Conservation (phyloP, 2,797 vertebrate genomes). For the Cottoperca gobio region DNA sequence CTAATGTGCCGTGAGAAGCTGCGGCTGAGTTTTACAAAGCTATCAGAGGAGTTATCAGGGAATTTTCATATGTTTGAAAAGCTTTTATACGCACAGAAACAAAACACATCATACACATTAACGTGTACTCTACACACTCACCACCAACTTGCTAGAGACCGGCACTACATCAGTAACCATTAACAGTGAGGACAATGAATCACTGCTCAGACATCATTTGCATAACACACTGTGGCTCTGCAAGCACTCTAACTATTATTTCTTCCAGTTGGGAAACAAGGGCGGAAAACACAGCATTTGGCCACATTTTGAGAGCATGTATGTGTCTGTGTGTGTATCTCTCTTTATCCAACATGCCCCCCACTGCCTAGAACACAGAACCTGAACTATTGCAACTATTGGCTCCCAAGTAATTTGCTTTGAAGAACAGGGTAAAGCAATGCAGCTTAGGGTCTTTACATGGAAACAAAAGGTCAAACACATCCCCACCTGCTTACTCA, state of each 20-base stretch:
- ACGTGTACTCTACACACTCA: constrained; percentile 25
- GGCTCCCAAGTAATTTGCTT: constrained; percentile 37
- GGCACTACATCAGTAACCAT: constrained; percentile 48
- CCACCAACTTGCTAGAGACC: constrained; percentile 1
- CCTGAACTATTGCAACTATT: constrained; percentile 29
- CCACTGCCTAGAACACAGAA: constrained; percentile 13
- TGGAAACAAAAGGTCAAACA: constrained; percentile 58
- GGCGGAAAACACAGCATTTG: constrained; percentile 32
- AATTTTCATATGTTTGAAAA: constrained; percentile 11
- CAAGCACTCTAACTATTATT: constrained; percentile 53
- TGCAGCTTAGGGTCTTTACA: constrained; percentile 64
- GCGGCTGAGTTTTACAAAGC: not conserved
- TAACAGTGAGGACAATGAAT: constrained; percentile 54
- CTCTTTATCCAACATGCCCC: constrained; percentile 27
- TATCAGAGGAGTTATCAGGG: not conserved
- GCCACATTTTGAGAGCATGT: constrained; percentile 22
- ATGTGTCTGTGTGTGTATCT: not conserved
- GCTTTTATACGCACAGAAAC: not conserved
- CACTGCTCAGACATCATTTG: constrained; percentile 64
- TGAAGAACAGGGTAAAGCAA: constrained; percentile 59
- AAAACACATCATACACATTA: constrained; percentile 10
- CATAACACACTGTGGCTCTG: constrained; percentile 52
- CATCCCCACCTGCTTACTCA: constrained; percentile 46
- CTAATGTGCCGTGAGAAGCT: not conserved
- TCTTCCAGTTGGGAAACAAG: constrained; percentile 41